Percentiles rank a stretch among this genome's conserved stretches.
These are phyloP conservation scores for Iselma pallidipennis DNA, from an alignment of 2,888 invertebrate species.

Conservation along the genomic window DNA sequence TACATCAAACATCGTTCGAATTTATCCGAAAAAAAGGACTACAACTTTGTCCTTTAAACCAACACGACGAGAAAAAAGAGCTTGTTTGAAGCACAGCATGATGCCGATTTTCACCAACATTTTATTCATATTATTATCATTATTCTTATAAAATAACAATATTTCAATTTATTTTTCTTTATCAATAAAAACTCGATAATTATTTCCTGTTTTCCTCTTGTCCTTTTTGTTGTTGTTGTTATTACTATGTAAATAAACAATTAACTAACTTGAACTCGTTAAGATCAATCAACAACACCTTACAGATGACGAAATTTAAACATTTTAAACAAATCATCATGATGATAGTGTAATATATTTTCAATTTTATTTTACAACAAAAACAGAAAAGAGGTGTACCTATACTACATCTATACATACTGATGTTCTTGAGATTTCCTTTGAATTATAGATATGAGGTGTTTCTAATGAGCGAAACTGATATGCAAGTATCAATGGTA, in stretches of 20 bases:
- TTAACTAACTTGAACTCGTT: neutral
- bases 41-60: neutral
- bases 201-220: neutral
- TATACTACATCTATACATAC: too few species aligned
- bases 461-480: too few species aligned
- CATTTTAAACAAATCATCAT: neutral
- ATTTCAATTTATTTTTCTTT: neutral
- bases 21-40: constrained; percentile 6
- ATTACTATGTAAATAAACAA: neutral
- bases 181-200: neutral
- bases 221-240: neutral
- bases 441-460: too few species aligned
- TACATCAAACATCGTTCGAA: constrained; percentile 30
- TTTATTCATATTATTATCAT: neutral
- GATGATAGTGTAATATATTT: neutral
- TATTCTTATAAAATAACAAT: neutral
- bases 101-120: neutral
- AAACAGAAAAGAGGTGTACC: too few species aligned
- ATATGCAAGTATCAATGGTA: too few species aligned
- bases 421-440: too few species aligned
- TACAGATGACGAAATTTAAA: neutral
- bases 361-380: too few species aligned
- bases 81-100: neutral
- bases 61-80: neutral
- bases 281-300: neutral